Evolutionary conservation across 2,797 vertebrate species (phyloP).

Genomic region (Tokudaia tokunoshimensis): DNA sequence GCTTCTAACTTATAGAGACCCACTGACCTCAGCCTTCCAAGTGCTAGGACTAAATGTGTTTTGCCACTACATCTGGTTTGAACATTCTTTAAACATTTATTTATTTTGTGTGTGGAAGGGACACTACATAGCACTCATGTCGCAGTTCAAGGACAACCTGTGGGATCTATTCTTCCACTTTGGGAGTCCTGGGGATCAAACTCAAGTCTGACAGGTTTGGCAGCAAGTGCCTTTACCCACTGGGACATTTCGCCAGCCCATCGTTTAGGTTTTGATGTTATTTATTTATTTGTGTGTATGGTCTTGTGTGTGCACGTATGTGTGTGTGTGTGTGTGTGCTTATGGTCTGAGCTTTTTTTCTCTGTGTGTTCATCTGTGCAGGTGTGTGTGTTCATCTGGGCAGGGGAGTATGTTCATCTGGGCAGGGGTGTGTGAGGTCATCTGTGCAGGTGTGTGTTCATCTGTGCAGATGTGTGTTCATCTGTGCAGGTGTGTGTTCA

Average conservation of each 20-base stretch:
- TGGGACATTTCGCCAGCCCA: not conserved
- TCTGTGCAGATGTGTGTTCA: too few relatives aligned
- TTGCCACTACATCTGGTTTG: not conserved
- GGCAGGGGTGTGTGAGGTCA: too few relatives aligned
- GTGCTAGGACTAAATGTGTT: not conserved
- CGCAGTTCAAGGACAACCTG: not conserved
- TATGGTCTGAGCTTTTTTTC: not conserved
- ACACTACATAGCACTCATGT: too few relatives aligned
- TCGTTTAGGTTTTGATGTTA: not conserved
- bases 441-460: too few relatives aligned
- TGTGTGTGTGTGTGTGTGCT: not conserved
- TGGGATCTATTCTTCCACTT: not conserved
- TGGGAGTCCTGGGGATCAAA: not conserved
- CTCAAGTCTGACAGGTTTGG: not conserved
- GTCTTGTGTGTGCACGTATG: not conserved
- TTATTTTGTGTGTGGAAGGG: not conserved
- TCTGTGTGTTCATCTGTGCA: not conserved
- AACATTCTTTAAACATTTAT: not conserved
- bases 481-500: too few relatives aligned
- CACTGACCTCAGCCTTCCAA: not conserved
- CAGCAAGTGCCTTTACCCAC: not conserved
- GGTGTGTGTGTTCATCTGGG: too few relatives aligned
- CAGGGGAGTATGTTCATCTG: too few relatives aligned
- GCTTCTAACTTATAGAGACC: not conserved
- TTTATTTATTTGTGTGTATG: not conserved